Percentiles rank a stretch among this genome's conserved stretches.
Evolutionary conservation across 2,113 vertebrate genomes (phyloP).

Genomic region (Brachypteracias leptosomus): DNA sequence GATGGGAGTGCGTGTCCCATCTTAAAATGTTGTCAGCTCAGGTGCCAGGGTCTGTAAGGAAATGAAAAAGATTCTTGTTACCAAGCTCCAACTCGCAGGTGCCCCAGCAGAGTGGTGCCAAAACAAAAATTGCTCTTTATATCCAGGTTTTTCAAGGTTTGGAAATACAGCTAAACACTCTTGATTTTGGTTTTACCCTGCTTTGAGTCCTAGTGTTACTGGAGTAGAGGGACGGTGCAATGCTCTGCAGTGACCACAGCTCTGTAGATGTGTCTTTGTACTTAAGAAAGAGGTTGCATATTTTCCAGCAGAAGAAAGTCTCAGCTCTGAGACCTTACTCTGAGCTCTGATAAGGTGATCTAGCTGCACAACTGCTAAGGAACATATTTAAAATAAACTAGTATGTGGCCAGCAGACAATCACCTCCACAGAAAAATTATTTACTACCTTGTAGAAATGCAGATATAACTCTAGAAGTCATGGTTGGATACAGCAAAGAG

Average conservation of each 20-base stretch:
- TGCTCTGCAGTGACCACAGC: fast-evolving
- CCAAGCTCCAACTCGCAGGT: neutral
- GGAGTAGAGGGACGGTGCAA: neutral
- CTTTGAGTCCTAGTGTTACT: neutral
- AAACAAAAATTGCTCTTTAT: neutral
- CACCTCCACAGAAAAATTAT: neutral
- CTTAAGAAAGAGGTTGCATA: neutral
- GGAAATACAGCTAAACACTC: neutral
- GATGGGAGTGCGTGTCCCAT: neutral
- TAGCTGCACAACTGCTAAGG: neutral
- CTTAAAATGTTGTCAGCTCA: neutral
- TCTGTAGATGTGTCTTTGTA: neutral
- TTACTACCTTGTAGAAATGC: neutral
- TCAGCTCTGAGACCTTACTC: neutral
- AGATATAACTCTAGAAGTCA: neutral
- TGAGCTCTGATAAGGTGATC: neutral
- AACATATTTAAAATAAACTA: neutral
- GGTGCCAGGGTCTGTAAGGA: neutral
- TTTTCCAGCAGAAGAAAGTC: neutral
- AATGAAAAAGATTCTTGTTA: neutral
- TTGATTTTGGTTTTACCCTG: neutral
- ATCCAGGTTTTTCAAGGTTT: neutral
- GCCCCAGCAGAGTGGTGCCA: neutral
- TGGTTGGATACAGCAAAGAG: neutral
- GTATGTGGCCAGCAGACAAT: neutral